phyloP scores from a whole-genome alignment of 1,140 invertebrate species.

The Drosophila simulans region DNA sequence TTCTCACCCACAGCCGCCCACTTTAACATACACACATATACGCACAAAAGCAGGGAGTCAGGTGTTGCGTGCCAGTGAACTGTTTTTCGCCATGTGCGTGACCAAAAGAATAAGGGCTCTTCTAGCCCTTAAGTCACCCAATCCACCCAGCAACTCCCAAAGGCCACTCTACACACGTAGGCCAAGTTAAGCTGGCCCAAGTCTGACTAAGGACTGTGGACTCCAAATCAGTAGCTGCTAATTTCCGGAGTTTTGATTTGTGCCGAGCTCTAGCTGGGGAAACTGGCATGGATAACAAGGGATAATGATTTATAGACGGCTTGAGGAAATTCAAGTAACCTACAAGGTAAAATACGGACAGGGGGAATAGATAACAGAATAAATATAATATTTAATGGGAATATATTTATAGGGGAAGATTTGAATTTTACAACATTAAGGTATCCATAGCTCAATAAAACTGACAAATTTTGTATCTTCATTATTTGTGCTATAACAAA shows the following conservation, averaged over 20 bases:
- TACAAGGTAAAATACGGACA: neutral
- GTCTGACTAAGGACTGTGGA: constrained; percentile 27
- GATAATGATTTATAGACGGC: constrained; percentile 25
- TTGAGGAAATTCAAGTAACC: constrained; percentile 6
- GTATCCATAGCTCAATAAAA: too few species aligned
- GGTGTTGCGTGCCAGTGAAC: constrained; percentile 74
- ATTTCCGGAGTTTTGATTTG: constrained; percentile 42
- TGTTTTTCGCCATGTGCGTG: constrained; percentile 75
- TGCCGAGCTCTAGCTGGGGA: constrained; percentile 19
- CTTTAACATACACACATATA: constrained; percentile 5
- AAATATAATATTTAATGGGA: neutral
- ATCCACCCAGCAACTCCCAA: constrained; percentile 6
- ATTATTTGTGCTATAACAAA: too few species aligned
- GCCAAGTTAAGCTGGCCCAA: constrained; percentile 12
- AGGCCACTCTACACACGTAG: constrained; percentile 14
- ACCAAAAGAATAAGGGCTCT: constrained; percentile 50
- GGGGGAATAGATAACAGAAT: constrained; percentile 2
- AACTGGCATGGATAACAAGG: constrained; percentile 14
- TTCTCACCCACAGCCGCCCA: constrained; percentile 10
- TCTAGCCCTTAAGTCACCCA: neutral
- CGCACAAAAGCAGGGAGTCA: constrained; percentile 14
- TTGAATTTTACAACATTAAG: too few species aligned
- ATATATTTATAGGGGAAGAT: too few species aligned
- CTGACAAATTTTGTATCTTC: too few species aligned
- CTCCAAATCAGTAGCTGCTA: constrained; percentile 35